phyloP scores from a whole-genome alignment of 1,140 invertebrate species.

The Triops cancriformis region DNA sequence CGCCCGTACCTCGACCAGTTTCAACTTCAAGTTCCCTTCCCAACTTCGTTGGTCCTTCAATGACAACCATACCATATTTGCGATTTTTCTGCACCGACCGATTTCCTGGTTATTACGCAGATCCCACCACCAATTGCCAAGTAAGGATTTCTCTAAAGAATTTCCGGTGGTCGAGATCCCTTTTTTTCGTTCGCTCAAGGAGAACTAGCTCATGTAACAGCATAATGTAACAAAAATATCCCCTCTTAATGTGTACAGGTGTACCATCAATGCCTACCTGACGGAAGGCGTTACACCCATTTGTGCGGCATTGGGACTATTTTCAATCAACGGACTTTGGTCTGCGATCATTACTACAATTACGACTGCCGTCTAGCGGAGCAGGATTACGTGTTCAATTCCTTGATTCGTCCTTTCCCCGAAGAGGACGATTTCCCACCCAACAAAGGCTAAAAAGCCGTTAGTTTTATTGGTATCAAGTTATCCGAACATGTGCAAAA shows the following conservation, averaged over 20 bases:
- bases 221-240: not conserved
- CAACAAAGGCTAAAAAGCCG: not conserved
- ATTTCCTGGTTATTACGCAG: constrained; percentile 29
- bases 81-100: constrained; percentile 27
- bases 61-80: constrained; percentile 17
- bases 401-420: constrained; percentile 17
- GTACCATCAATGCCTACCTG: constrained; percentile 29
- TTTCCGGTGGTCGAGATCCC: not conserved
- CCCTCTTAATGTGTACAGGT: constrained; percentile 16
- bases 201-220: not conserved
- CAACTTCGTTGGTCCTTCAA: not conserved
- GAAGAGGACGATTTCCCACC: not conserved
- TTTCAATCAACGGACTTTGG: constrained; percentile 30
- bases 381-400: constrained; percentile 26
- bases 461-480: too few relatives aligned
- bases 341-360: constrained; percentile 32
- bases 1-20: not conserved
- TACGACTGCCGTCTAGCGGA: constrained; percentile 29
- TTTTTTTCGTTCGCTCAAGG: not conserved
- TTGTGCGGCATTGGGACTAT: constrained; percentile 29
- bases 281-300: constrained; percentile 28
- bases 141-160: constrained; percentile 18
- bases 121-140: constrained; percentile 27
- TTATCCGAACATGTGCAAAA: not conserved
- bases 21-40: not conserved